These are phyloP conservation scores for Aurelia sp. DNA, from an alignment of 30 jellyfish, hydroid and myxozoan genomes.

Conservation along the genomic window DNA sequence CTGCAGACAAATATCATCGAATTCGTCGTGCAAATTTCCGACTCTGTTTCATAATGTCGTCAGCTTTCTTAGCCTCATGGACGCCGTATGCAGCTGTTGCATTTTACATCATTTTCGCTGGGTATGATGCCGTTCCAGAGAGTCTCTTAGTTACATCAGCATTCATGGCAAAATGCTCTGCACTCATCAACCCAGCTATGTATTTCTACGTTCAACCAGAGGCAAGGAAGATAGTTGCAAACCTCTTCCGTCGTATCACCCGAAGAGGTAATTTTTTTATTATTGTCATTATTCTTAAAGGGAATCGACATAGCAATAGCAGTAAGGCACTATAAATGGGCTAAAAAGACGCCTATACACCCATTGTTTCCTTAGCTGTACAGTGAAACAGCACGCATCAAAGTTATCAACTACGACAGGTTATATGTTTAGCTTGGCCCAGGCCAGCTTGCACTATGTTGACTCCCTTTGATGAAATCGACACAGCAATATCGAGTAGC, in stretches of 20 bases:
- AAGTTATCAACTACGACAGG: no score
- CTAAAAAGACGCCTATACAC: no score
- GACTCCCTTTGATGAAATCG: no score
- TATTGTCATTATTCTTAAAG: no score
- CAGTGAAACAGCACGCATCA: no score
- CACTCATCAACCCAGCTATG: conserved; percentile 12
- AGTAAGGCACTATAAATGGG: no score
- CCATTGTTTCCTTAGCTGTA: no score
- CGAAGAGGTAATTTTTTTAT: conserved; percentile 1
- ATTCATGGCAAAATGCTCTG: conserved; percentile 25
- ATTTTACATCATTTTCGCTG: conserved; percentile 5
- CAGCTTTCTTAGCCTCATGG: conserved; percentile 44
- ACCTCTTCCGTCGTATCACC: not conserved
- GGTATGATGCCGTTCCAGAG: conserved; percentile 28
- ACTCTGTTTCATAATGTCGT: conserved; percentile 34
- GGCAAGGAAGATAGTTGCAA: not conserved
- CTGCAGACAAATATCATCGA: not conserved
- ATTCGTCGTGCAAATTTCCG: conserved; percentile 8
- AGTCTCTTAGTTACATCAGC: conserved; percentile 14
- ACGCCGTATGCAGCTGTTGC: conserved; percentile 42
- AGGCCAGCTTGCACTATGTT: no score
- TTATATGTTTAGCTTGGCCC: no score
- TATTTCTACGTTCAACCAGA: conserved; percentile 24
- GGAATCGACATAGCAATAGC: no score
- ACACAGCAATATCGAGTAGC: no score